These are phyloP conservation scores for Daphoenositta chrysoptera DNA, from an alignment of 2,113 vertebrate species.

Conservation along the genomic window DNA sequence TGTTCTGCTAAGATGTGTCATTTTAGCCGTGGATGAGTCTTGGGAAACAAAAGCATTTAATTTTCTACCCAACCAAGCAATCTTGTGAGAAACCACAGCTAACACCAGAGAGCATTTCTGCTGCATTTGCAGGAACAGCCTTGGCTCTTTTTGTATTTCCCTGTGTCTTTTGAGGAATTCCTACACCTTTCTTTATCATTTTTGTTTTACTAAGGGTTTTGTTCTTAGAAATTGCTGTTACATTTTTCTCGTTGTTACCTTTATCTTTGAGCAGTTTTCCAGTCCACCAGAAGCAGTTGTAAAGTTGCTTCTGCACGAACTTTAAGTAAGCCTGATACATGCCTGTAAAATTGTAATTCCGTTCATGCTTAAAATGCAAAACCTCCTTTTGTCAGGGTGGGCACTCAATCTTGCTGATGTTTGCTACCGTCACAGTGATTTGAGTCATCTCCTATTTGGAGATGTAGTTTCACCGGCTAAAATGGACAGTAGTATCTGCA, in stretches of 20 bases:
- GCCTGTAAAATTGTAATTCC: background rate
- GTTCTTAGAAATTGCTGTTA: background rate
- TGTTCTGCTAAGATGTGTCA: constrained; percentile 26
- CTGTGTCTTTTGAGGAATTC: background rate
- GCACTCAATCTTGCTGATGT: background rate
- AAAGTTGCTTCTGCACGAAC: background rate
- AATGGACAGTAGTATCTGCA: background rate
- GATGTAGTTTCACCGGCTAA: background rate
- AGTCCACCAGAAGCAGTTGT: background rate
- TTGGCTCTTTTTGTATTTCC: background rate
- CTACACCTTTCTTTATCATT: background rate
- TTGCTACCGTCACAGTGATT: background rate
- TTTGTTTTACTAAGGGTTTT: background rate
- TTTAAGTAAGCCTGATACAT: background rate
- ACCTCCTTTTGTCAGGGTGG: background rate
- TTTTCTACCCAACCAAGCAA: background rate
- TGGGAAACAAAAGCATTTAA: constrained; percentile 11
- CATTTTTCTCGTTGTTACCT: background rate
- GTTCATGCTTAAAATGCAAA: background rate
- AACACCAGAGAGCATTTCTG: background rate
- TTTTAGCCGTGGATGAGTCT: background rate
- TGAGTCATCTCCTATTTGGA: background rate
- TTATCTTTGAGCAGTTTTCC: background rate
- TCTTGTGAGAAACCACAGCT: background rate
- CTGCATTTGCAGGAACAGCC: background rate